phyloP scores from a whole-genome alignment of 2,113 vertebrate species.

The Paramisgurnus dabryanus region DNA sequence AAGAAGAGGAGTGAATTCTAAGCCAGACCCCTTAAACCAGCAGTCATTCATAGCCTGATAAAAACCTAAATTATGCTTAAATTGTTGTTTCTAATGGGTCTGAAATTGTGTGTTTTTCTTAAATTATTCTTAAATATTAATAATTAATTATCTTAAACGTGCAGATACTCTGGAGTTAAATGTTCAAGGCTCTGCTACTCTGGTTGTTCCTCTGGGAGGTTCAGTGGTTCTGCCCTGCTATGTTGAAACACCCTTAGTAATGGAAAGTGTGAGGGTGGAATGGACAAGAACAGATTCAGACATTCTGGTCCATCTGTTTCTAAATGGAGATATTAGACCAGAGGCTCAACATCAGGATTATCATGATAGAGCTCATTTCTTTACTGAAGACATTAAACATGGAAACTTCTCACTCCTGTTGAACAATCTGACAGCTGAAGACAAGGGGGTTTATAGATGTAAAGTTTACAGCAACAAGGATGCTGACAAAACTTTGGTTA shows the following conservation, averaged over 20 bases:
- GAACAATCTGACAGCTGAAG: neutral
- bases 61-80: too few species aligned
- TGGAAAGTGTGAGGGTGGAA: constrained; percentile 16
- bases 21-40: too few species aligned
- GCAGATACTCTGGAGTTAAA: too few species aligned
- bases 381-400: neutral
- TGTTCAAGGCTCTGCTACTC: neutral
- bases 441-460: constrained; percentile 7
- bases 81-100: too few species aligned
- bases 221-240: constrained; percentile 38
- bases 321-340: neutral
- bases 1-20: too few species aligned
- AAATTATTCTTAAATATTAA: too few species aligned
- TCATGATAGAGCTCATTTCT: too few species aligned
- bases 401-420: neutral
- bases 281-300: neutral
- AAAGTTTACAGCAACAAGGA: constrained; percentile 5
- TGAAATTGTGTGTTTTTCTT: too few species aligned
- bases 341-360: neutral
- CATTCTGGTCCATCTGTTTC: constrained; percentile 23
- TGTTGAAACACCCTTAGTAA: constrained; percentile 7
- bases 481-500: neutral
- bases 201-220: neutral
- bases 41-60: too few species aligned
- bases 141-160: too few species aligned